Base-by-base conservation (phyloP, 2,888 invertebrate species). In the Dryococelus australis region DNA sequence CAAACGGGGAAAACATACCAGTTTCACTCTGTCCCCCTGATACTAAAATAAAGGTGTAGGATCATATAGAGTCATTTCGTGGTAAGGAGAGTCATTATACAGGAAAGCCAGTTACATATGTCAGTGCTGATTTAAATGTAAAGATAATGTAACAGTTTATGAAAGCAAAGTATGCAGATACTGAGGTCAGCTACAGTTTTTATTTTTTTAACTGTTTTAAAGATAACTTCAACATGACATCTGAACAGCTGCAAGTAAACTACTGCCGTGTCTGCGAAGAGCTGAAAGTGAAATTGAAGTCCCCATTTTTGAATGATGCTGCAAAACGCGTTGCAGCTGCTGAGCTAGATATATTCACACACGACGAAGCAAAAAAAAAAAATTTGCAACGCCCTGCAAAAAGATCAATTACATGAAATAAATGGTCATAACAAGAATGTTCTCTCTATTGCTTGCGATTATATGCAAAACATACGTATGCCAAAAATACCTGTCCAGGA, bases 181-280 rank as follows among this genome's bases (percentile, higher is more conserved):
- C 85, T 27, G 87, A 88, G 43, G 89, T 90, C 85, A 89, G 84
- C 28, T 90, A 89, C 43, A 35, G 88, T 43, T 90, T 88, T 88
- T 88, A 88, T 86, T 85, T n/a, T n/a, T n/a, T 85, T 28, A 89
- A 88, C 65, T 87, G 88, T 85, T 90, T 89, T 85, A 87, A 86
- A 53, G 87, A 89, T 86, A 89, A 90, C 78, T 89, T 89, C 83
- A 86, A 85, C 78, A 86, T 88, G 12, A 53, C 78, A 47, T 89
- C 89, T 88, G 0, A 16, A 5, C 65, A 65, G 65, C 65, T 16
- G 16, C 65, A 65, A 65, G 65, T 65, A 12, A 16, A 65, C 65
- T 65, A 16, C 65, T 65, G 65, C 20, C 5, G 65, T 9, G 65
- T 65, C 65, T 65, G 65, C 16, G 65, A 16, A 16, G 65, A 65